Evolutionary conservation across 2,888 invertebrate species (phyloP).

Genomic region (Zaprionus obscuricornis): DNA sequence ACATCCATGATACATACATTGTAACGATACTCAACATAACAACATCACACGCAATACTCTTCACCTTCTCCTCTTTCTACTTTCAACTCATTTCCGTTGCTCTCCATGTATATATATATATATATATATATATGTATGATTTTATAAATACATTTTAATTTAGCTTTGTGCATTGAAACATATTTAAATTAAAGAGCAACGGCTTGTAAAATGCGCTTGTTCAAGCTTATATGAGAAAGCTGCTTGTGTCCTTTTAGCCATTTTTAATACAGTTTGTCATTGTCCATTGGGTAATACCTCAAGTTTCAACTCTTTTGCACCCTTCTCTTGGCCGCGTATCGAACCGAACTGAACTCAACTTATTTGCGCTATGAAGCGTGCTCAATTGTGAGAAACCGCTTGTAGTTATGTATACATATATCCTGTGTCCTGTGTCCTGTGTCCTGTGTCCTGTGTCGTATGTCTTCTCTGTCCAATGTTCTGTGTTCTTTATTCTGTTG

Average conservation of each 20-base stretch:
- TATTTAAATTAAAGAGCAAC: slow-evolving; percentile 76
- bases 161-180: slow-evolving; percentile 79
- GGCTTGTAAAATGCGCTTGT: slow-evolving; percentile 73
- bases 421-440: slow-evolving; percentile 10
- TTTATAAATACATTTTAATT: slow-evolving; percentile 75
- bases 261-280: slow-evolving; percentile 69
- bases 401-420: slow-evolving; percentile 4
- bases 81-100: background rate
- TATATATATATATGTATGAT: slow-evolving; percentile 5
- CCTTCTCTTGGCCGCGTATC: background rate
- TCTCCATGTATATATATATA: background rate
- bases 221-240: slow-evolving; percentile 26
- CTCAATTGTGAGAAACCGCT: slow-evolving; percentile 30
- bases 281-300: slow-evolving; percentile 54
- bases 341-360: slow-evolving; percentile 21
- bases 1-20: slow-evolving; percentile 4
- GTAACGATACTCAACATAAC: too few relatives aligned
- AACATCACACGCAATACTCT: background rate
- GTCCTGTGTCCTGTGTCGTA: too few relatives aligned
- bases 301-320: slow-evolving; percentile 18
- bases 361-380: slow-evolving; percentile 51
- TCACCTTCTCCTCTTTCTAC: background rate
- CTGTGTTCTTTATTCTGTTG: too few relatives aligned
- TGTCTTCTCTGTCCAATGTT: too few relatives aligned
- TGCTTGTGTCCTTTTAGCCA: slow-evolving; percentile 41